Conservation (phyloP, 2,797 vertebrate genomes). For the Semaprochilodus insignis region DNA sequence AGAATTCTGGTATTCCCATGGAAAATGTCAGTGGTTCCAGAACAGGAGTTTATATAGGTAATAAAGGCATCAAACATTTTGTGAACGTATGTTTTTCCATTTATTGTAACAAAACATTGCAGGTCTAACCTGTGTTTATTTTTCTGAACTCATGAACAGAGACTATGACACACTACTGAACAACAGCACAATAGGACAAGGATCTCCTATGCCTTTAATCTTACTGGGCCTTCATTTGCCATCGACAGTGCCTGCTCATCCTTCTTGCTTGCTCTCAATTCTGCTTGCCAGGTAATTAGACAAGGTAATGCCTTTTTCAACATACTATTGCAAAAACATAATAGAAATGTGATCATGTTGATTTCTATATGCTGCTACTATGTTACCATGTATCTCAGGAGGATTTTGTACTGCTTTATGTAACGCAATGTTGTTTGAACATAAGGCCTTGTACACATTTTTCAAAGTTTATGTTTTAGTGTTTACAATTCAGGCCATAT, state of each 20-base stretch:
- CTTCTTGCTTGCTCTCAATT: slow-evolving; percentile 86
- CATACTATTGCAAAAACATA: not conserved
- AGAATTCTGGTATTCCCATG: slow-evolving; percentile 81
- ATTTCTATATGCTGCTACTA: not conserved
- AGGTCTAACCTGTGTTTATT: not conserved
- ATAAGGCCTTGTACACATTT: too few species aligned
- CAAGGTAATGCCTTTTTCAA: slow-evolving; percentile 76
- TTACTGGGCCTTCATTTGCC: slow-evolving; percentile 86
- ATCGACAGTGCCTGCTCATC: slow-evolving; percentile 88
- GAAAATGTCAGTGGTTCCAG: slow-evolving; percentile 82
- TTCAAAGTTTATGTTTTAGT: too few species aligned
- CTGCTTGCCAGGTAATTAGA: slow-evolving; percentile 82
- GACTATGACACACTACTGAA: slow-evolving; percentile 79
- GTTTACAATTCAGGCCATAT: not conserved
- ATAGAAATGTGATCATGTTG: not conserved
- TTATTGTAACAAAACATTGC: not conserved
- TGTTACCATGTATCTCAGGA: too few species aligned
- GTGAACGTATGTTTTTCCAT: not conserved
- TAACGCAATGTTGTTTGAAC: too few species aligned
- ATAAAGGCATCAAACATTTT: not conserved
- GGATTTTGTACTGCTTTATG: too few species aligned
- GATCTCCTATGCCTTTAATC: slow-evolving; percentile 86
- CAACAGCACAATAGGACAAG: slow-evolving; percentile 76
- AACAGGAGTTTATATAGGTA: slow-evolving; percentile 86
- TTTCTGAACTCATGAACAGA: slow-evolving; percentile 87